These are phyloP conservation scores for Sebastes baramenuke DNA, from an alignment of 2,797 vertebrate species.

Conservation along the genomic window DNA sequence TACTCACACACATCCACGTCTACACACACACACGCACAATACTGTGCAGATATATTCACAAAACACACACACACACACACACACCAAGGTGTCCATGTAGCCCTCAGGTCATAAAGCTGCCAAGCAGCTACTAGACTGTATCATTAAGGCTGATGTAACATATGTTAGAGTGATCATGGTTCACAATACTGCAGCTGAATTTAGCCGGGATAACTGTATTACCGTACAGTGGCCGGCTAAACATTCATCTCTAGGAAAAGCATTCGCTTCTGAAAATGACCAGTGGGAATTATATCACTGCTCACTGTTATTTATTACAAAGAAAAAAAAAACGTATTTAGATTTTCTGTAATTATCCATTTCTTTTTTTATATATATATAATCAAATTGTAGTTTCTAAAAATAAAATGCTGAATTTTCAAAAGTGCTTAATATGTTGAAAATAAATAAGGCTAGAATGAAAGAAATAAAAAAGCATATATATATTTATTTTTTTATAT, in stretches of 20 bases:
- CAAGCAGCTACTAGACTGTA: constrained; percentile 60
- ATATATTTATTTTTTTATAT: neutral
- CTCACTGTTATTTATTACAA: neutral
- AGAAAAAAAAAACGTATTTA: neutral
- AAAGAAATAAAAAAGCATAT: neutral
- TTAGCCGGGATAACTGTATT: constrained; percentile 45
- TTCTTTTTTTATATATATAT: neutral
- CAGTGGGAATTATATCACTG: constrained; percentile 10
- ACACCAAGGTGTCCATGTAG: constrained; percentile 53
- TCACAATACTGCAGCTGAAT: constrained; percentile 43
- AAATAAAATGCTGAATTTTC: neutral
- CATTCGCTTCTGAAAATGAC: constrained; percentile 14
- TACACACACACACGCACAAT: neutral
- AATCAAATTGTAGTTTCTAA: neutral
- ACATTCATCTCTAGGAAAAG: constrained; percentile 26
- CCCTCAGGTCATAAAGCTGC: constrained; percentile 63
- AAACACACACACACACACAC: constrained; percentile 10
- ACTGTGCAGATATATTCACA: constrained; percentile 1
- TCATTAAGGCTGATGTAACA: constrained; percentile 66
- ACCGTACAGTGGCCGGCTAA: constrained; percentile 8
- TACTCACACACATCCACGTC: neutral
- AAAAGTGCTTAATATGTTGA: neutral
- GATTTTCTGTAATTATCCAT: neutral
- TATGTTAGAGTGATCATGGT: constrained; percentile 66
- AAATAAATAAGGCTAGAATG: neutral